Evolutionary conservation across 2,113 vertebrate species (phyloP), one percentile per base, ranked within the genome.

Genomic region (Cichladusa arquata): DNA sequence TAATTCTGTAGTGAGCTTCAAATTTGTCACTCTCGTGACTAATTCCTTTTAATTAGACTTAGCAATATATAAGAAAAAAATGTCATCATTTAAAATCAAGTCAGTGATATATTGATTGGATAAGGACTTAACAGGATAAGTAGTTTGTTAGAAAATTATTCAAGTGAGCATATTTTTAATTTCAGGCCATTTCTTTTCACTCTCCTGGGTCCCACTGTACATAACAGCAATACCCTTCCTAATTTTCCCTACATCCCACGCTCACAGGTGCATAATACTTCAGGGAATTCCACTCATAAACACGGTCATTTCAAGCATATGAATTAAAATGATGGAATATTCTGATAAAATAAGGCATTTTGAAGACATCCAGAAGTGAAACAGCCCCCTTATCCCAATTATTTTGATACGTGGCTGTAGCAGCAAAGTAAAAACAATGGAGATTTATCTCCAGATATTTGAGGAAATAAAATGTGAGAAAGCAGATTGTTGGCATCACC

Each of bases 41-140:
- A 94, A 96, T 92, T 95, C 61, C 57, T 90, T 89, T 95, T 94
- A 96, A 97, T 96, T 96, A 95, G 40, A 44, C 53, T 87, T 93
- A 95, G 83, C 28, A 66, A 81, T 19, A 57, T 65, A 56, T 28
- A 40, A 81, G 13, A 60, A 53, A 72, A 56, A 64, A 69, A 11
- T 9, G 53, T 70, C 65, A 85, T 67, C 7, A 33, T 88, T 88
- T 81, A 72, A 90, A 90, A 24, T 54, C 26, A 77, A 95, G 34
- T 67, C 58, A 79, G 54, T 87, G 92, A 88, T 85, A 9, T 92
- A 91, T 88, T 78, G 85, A 95, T 96, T 87, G 50, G 57, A 70
- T 64, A 47, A 94, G 38, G n/a, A 67, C 54, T 88, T 90, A 85
- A 71, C 18, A 56, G 42, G 28, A 31, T 53, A 87, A 92, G 38